phyloP scores from a whole-genome alignment of 2,113 vertebrate genomes.

The Chloropsis hardwickii region DNA sequence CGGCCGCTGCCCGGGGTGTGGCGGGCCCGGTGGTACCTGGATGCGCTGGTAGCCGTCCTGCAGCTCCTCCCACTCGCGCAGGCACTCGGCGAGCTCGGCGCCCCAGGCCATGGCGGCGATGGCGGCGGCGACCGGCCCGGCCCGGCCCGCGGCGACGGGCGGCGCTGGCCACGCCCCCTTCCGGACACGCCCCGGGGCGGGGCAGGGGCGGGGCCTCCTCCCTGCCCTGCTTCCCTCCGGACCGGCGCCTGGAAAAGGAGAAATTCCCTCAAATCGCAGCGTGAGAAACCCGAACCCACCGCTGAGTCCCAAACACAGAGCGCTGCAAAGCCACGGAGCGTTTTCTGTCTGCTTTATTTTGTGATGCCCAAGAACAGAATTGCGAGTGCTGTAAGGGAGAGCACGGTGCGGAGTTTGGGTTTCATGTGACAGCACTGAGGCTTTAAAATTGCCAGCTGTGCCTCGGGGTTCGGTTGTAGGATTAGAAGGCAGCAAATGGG shows the following conservation, averaged over 20 bases:
- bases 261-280: accelerated
- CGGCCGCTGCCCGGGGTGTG: neutral
- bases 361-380: neutral
- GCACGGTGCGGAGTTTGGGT: accelerated
- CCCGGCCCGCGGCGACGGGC: neutral
- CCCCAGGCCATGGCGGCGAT: conserved; percentile 43
- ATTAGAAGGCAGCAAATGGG: neutral
- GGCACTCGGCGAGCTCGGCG: conserved; percentile 54
- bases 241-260: accelerated
- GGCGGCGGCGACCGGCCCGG: neutral
- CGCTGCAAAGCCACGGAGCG: accelerated
- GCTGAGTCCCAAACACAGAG: accelerated
- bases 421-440: accelerated
- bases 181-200: neutral
- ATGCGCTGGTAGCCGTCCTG: conserved; percentile 83
- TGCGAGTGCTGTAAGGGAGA: accelerated
- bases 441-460: neutral
- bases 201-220: neutral
- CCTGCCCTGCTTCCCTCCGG: accelerated
- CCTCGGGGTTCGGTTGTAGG: accelerated
- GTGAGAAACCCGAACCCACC: accelerated
- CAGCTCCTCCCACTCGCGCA: conserved; percentile 83
- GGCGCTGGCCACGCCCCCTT: neutral
- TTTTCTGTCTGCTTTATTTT: neutral
- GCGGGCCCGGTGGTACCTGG: conserved; percentile 76